Evolutionary conservation across 2,888 invertebrate species (phyloP).

Genomic region (Epinotia ramella): DNA sequence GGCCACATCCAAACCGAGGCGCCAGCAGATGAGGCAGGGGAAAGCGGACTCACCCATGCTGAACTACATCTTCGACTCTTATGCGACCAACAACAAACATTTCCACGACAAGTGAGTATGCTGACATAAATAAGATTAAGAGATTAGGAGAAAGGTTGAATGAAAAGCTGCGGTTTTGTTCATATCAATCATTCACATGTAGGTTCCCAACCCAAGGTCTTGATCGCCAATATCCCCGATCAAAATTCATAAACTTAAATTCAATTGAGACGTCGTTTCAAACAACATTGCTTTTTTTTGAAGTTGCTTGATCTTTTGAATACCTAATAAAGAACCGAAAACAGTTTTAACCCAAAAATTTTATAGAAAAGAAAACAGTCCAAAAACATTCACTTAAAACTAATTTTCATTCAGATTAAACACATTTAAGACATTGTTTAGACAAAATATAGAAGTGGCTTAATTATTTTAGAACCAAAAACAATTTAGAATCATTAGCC

Average conservation of each 20-base stretch:
- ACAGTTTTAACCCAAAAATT: not conserved
- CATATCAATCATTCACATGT: too few relatives aligned
- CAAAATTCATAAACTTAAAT: too few relatives aligned
- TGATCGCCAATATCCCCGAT: too few relatives aligned
- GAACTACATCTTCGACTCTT: conserved; percentile 90
- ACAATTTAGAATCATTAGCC: not conserved
- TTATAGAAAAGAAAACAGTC: not conserved
- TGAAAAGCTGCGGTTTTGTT: too few relatives aligned
- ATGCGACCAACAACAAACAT: conserved; percentile 89
- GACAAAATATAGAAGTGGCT: not conserved
- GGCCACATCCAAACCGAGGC: conserved; percentile 66
- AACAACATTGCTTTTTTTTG: too few relatives aligned
- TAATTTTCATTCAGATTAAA: not conserved
- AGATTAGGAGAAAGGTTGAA: not conserved
- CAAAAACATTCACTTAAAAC: not conserved
- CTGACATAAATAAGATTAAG: not conserved
- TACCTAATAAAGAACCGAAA: not conserved
- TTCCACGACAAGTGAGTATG: conserved; percentile 86
- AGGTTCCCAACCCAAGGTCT: too few relatives aligned
- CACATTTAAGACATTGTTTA: not conserved
- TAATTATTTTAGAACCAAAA: not conserved
- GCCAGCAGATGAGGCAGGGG: conserved; percentile 68
- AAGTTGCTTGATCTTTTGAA: not conserved
- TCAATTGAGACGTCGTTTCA: too few relatives aligned
- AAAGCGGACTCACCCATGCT: conserved; percentile 89